Conservation (phyloP, 1,140 invertebrate species). For the Gonatopus flavifemur region DNA sequence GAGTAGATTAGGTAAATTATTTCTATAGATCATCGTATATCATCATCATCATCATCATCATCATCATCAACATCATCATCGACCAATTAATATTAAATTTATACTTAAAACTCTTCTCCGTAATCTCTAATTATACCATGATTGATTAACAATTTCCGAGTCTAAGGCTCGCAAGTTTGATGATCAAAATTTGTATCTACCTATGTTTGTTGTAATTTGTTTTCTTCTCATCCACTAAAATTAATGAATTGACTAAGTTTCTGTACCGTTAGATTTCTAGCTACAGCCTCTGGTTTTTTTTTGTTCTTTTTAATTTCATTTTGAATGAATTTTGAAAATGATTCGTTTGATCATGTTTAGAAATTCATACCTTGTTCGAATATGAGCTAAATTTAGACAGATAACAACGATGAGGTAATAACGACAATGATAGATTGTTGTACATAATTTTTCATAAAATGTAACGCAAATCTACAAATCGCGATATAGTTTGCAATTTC, state of each 20-base stretch:
- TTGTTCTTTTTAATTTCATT: no score
- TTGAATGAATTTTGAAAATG: not conserved
- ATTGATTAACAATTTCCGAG: not conserved
- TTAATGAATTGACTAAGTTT: not conserved
- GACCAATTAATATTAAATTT: not conserved
- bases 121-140: no score
- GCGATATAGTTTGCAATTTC: no score
- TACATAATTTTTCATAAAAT: not conserved
- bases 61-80: not conserved
- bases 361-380: not conserved
- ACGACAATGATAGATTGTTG: not conserved
- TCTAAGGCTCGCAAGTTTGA: not conserved
- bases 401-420: not conserved
- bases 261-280: not conserved
- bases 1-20: not conserved
- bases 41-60: no score
- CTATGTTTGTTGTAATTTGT: no score
- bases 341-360: not conserved
- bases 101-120: not conserved
- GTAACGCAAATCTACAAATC: no score
- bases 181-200: not conserved
- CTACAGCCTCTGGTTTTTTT: no score
- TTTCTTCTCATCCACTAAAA: no score
- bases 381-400: not conserved
- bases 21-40: not conserved